Base-by-base conservation (phyloP, 2,797 vertebrate species). In the Phoxinus dragarum region DNA sequence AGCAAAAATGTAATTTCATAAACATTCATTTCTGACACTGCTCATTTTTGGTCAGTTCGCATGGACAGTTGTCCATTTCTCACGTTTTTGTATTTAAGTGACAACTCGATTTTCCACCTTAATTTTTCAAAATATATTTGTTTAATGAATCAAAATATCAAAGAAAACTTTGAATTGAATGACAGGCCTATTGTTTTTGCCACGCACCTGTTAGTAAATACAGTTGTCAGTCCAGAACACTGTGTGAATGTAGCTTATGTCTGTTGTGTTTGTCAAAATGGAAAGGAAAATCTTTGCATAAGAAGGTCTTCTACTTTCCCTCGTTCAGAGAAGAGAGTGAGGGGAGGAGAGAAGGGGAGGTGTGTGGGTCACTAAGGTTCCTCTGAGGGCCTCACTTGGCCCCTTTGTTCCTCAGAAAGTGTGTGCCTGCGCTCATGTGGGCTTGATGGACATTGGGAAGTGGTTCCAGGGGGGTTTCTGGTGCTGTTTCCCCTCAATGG, bases 401-500 rank as follows among this genome's bases (percentile, higher is more conserved):
- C 76, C 59, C 54, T 81, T 81, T 88, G 75, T 88, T 80, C 66
- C 74, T 44, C 74, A 47, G n/a, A 84, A 61, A 56, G 59, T 77
- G 67, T 84, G 61, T 68, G 47, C 67, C 40, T 52, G 79, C 7
- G 21, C 59, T 34, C 72, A 49, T 38, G 67, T 44, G 64, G 79
- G 56, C 36, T 84, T 67, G 38, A 86, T 84, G 54, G 86, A 88
- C 73, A 75, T 38, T 72, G 72, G 56, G 74, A 86, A 89, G 84
- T 88, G 88, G 87, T 85, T 85, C 84, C 79, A 83, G 78, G 52
- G 88, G 76, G 17, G 38, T 6, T 72, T 38, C 40, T 76, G 52
- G 54, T 31, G 64, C 74, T 47, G 40, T 80, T 79, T 73, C 68
- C n/a, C 72, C 75, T 86, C 88, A 89, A 83, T 89, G 56, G 88